Conservation (phyloP, 2,797 vertebrate species). For the Kryptopterus vitreolus region DNA sequence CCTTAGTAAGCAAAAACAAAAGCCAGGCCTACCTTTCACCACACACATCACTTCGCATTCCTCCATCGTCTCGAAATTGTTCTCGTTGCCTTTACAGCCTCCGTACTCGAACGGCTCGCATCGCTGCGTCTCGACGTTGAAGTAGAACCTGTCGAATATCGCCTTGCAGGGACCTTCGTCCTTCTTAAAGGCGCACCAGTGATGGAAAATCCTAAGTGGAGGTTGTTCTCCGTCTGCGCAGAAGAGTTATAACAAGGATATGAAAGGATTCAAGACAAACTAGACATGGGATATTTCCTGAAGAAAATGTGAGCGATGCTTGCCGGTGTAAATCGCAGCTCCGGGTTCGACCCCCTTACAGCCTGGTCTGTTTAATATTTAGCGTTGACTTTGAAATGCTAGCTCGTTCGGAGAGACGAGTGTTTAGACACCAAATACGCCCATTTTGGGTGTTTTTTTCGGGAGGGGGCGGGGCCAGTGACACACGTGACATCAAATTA, state of each 20-base stretch:
- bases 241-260: slow-evolving; percentile 43
- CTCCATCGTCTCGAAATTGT: slow-evolving; percentile 81
- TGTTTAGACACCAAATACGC: no score
- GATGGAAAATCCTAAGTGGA: slow-evolving; percentile 71
- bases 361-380: no score
- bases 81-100: slow-evolving; percentile 86
- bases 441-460: no score
- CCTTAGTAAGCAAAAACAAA: neutral
- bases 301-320: no score
- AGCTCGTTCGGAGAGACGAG: no score
- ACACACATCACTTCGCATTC: slow-evolving; percentile 79
- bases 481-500: no score
- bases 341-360: no score
- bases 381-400: no score
- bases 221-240: slow-evolving; percentile 56
- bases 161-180: slow-evolving; percentile 84
- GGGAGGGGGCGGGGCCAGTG: no score
- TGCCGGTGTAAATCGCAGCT: no score
- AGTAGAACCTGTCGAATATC: slow-evolving; percentile 75
- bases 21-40: slow-evolving; percentile 71
- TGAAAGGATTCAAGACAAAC: slow-evolving; percentile 15
- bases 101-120: slow-evolving; percentile 85
- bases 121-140: slow-evolving; percentile 70
- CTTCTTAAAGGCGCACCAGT: slow-evolving; percentile 81
- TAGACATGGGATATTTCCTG: no score